phyloP scores from a whole-genome alignment of 30 jellyfish, hydroid and myxozoan species.

The Chrysaora quinquecirrha region DNA sequence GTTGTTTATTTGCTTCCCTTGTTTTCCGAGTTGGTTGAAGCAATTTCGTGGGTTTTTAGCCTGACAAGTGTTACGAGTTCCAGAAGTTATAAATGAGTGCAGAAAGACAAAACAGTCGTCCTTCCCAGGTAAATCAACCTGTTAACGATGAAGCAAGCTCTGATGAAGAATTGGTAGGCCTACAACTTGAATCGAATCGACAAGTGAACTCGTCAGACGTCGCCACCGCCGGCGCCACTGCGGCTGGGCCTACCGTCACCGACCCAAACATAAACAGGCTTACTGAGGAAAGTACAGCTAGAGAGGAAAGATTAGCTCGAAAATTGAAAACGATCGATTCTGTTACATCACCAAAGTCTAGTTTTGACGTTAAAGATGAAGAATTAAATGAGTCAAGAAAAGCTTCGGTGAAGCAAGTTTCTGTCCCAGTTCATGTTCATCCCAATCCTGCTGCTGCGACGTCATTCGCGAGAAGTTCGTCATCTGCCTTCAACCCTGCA shows the following conservation, averaged over 20 bases:
- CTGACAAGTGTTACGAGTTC: background rate
- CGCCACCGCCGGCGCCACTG: background rate
- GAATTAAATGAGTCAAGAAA: slow-evolving; percentile 2
- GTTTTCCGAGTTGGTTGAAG: too few relatives aligned
- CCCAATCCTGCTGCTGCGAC: background rate
- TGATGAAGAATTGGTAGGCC: slow-evolving; percentile 62
- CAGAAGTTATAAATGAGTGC: slow-evolving; percentile 24
- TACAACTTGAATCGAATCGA: slow-evolving; percentile 3
- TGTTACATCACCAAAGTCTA: slow-evolving; percentile 79
- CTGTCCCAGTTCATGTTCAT: background rate
- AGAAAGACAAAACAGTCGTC: slow-evolving; percentile 5
- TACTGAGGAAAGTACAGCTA: slow-evolving; percentile 39
- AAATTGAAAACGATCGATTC: slow-evolving; percentile 81
- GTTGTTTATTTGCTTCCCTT: too few relatives aligned
- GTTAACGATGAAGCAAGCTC: slow-evolving; percentile 56
- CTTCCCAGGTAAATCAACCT: background rate
- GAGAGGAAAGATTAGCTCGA: slow-evolving; percentile 87
- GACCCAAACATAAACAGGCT: slow-evolving; percentile 21
- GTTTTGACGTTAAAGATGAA: slow-evolving; percentile 64
- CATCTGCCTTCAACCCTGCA: slow-evolving; percentile 51
- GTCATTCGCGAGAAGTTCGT: slow-evolving; percentile 28
- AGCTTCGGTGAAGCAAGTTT: background rate
- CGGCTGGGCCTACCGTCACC: background rate
- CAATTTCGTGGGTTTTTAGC: too few relatives aligned
- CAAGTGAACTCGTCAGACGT: background rate